phyloP scores from a whole-genome alignment of 2,797 vertebrate genomes.

The Malurus leucopterus region DNA sequence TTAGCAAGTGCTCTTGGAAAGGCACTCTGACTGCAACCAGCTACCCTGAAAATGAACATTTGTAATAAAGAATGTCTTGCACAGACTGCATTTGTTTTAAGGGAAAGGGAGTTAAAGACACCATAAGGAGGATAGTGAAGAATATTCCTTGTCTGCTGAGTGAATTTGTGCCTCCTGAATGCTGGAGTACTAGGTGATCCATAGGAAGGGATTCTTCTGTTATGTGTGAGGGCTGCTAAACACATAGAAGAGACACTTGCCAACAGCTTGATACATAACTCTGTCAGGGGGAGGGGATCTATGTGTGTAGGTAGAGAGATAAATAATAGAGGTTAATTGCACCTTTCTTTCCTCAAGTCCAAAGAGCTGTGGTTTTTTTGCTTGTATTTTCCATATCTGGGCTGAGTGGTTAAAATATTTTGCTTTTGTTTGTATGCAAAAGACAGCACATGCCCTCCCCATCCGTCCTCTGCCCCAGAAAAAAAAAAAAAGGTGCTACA shows the following conservation, averaged over 20 bases:
- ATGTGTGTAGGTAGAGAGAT: neutral
- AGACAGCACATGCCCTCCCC: neutral
- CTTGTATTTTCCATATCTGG: conserved; percentile 20
- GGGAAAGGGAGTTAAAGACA: neutral
- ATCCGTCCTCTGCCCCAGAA: fast-evolving
- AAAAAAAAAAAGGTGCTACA: neutral
- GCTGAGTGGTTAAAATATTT: conserved; percentile 52
- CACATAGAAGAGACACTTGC: neutral
- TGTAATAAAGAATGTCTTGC: neutral
- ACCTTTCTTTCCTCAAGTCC: neutral
- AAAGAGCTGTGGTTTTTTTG: conserved; percentile 28
- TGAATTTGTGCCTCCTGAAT: neutral
- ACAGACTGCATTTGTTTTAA: neutral
- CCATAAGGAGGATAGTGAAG: neutral
- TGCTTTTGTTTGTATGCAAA: conserved; percentile 36
- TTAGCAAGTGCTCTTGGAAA: neutral
- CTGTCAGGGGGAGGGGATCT: neutral
- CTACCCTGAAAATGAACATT: neutral
- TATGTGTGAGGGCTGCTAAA: neutral
- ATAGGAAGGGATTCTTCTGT: neutral
- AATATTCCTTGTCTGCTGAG: neutral
- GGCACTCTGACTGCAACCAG: neutral
- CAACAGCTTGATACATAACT: neutral
- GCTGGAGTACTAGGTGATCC: neutral
- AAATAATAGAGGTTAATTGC: conserved; percentile 39